These are phyloP conservation scores for Hylyphantes graminicola DNA, from an alignment of 1,140 invertebrate species.

Conservation along the genomic window DNA sequence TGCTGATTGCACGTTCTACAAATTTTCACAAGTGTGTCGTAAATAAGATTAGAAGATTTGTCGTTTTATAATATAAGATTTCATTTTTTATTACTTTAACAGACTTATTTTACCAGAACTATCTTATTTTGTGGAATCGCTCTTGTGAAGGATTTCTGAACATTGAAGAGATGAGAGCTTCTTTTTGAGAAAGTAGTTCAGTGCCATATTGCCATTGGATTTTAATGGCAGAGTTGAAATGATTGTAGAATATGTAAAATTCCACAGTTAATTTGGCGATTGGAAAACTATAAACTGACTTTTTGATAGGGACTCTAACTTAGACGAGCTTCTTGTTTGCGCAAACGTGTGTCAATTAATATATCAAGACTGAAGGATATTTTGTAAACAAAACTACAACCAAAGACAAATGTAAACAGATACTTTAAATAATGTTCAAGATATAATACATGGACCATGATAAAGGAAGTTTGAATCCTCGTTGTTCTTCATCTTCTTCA, in stretches of 20 bases:
- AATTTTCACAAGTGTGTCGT: too few relatives aligned
- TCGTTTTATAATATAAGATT: too few relatives aligned
- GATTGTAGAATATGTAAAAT: background rate
- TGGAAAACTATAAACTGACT: background rate
- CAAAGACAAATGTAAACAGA: background rate
- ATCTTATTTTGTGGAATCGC: background rate
- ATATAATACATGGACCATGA: background rate
- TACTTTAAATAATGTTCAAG: background rate
- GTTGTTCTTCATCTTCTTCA: background rate
- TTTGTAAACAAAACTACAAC: background rate
- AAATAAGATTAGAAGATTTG: too few relatives aligned
- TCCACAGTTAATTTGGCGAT: background rate
- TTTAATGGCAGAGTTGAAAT: background rate
- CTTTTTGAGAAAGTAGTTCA: background rate
- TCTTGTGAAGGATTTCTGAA: background rate
- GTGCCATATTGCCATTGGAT: background rate
- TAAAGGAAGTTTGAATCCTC: background rate
- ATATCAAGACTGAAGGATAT: constrained; percentile 17
- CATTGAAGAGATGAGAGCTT: background rate
- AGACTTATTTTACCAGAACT: too few relatives aligned
- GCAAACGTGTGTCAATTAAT: background rate
- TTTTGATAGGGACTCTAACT: constrained; percentile 21
- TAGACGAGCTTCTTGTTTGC: constrained; percentile 20
- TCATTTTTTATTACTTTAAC: too few relatives aligned
- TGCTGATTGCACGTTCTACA: too few relatives aligned